A percentile compares a stretch with the other conserved stretches of the same genome.
Evolutionary conservation across 1,140 invertebrate genomes (phyloP).

Genomic region (Caerostris extrusa): DNA sequence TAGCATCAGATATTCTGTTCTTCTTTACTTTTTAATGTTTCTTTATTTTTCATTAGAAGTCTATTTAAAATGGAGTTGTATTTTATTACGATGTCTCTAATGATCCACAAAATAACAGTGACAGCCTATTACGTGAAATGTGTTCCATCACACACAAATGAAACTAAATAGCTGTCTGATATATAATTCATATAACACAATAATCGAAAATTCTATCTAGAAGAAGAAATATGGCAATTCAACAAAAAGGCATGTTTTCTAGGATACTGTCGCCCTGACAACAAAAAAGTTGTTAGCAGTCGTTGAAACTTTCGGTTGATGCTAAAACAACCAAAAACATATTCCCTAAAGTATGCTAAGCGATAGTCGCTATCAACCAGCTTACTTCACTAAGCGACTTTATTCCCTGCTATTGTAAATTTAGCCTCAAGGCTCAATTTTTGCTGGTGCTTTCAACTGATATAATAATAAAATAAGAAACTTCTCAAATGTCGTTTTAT

Average conservation of each 20-base stretch:
- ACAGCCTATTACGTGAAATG: not conserved
- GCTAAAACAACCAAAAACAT: not conserved
- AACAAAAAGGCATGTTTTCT: slow-evolving; percentile 45
- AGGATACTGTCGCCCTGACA: slow-evolving; percentile 25
- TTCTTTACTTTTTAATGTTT: not conserved
- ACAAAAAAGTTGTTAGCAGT: not conserved
- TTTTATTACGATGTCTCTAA: not conserved
- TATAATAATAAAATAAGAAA: slow-evolving; percentile 40
- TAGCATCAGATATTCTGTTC: not conserved
- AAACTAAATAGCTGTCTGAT: not conserved
- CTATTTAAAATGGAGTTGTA: not conserved
- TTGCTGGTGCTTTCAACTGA: not conserved
- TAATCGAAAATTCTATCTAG: not conserved
- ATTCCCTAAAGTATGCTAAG: not conserved
- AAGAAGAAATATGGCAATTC: slow-evolving; percentile 1
- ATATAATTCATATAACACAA: slow-evolving; percentile 26
- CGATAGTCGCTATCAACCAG: not conserved
- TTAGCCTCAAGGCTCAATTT: not conserved
- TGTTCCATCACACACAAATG: not conserved
- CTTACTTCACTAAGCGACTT: not conserved
- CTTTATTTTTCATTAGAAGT: not conserved
- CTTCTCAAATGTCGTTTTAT: slow-evolving; percentile 20
- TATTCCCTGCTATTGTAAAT: not conserved
- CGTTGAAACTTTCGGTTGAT: not conserved
- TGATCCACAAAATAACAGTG: not conserved